phyloP scores from a whole-genome alignment of 2,113 vertebrate species.

The Hyperoodon ampullatus region DNA sequence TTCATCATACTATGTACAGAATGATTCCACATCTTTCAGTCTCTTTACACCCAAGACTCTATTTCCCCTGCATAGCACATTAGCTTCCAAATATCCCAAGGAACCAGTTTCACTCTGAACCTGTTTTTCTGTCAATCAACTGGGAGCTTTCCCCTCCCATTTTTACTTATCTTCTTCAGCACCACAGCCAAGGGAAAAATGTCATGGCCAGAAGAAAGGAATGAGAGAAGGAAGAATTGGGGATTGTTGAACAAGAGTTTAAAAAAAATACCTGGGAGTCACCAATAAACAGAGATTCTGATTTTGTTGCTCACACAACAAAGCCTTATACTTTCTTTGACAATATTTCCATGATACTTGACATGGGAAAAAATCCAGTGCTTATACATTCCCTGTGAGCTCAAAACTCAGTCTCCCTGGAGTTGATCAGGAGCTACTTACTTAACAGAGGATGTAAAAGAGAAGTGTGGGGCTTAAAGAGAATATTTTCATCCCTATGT shows the following conservation, averaged over 20 bases:
- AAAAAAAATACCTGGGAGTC: not conserved
- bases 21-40: not conserved
- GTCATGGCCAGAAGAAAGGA: not conserved
- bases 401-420: not conserved
- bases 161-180: not conserved
- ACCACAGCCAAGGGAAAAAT: conserved; percentile 12
- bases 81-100: conserved; percentile 19
- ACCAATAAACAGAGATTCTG: not conserved
- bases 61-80: not conserved
- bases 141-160: not conserved
- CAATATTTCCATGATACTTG: conserved; percentile 26
- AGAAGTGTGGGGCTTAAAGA: not conserved
- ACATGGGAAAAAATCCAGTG: not conserved
- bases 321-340: not conserved
- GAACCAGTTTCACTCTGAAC: not conserved
- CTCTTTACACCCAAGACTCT: not conserved
- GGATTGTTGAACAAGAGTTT: not conserved
- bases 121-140: conserved; percentile 27
- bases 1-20: not conserved
- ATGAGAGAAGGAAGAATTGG: not conserved
- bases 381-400: not conserved
- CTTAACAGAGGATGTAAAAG: not conserved
- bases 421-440: not conserved
- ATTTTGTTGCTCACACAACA: not conserved
- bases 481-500: not conserved